Base-by-base conservation (phyloP, 2,797 vertebrate species). In the Rhynchonycteris naso region DNA sequence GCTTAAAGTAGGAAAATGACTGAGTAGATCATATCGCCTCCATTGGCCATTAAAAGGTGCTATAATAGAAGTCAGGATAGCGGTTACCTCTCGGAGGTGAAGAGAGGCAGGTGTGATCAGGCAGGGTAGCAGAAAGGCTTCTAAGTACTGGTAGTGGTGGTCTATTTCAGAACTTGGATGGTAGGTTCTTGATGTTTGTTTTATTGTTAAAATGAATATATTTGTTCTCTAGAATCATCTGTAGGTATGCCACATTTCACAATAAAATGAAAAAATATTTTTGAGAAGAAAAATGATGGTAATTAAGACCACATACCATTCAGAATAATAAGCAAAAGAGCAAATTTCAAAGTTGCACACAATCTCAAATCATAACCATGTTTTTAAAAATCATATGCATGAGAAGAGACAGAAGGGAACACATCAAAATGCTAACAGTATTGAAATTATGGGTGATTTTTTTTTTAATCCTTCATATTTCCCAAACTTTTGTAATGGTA, bases 401-500 rank as follows among this genome's bases (percentile, higher is more conserved):
- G 28, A 66, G 50, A 76, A 82, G 65, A 59, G 82, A 52, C n/a
- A 66, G 33, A 15, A 76, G 50, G 50, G 30, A 90, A 80, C 52
- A 78, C 13, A 28, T n/a, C 9, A 72, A 71, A 90, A 38, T 93
- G 38, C 21, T 88, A 63, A 93, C 7, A 56, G 2, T 43, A 8
- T 88, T 88, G 71, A 75, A 28, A 90, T 59, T 52, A 35, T 9
- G 78, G 35, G 18, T 43, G n/a, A 28, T 68, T 61, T 91, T 89
- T 83, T 87, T 68, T 69, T 43, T 43, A 43, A 43, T 82, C 30
- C 88, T 94, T 47, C 10, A 26, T 71, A 28, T 91, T 88, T 78
- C 59, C 72, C 90, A 74, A 65, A 71, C 81, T 90, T 91, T 90
- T 68, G 74, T 28, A 92, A 76, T 5, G 24, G 30, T 54, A 61